phyloP scores from a whole-genome alignment of 1,140 invertebrate genomes.

The Tetramorium simillimum region DNA sequence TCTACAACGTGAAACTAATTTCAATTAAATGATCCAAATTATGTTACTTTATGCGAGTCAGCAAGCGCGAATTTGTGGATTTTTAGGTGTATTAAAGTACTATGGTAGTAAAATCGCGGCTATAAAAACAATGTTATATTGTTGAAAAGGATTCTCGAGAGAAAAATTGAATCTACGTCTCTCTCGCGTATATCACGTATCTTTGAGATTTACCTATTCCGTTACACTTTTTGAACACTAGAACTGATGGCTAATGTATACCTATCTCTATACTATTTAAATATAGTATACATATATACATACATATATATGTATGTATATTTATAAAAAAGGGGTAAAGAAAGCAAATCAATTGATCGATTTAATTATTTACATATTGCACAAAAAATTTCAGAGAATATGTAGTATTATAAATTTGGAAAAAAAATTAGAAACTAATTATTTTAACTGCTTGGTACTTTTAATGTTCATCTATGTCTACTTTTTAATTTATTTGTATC shows the following conservation, averaged over 20 bases:
- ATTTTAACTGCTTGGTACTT: background rate
- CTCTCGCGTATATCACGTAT: background rate
- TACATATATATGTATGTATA: no score
- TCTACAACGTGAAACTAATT: background rate
- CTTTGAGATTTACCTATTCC: background rate
- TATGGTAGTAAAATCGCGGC: conserved; percentile 11
- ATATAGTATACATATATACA: background rate
- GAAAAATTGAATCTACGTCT: background rate
- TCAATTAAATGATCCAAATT: background rate
- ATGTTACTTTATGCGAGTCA: background rate
- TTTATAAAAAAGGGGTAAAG: background rate
- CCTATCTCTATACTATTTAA: background rate
- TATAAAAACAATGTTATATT: conserved; percentile 8
- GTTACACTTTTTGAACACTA: background rate
- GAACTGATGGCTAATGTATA: background rate
- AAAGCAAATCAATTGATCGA: background rate
- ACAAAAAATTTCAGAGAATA: background rate
- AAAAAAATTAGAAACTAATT: background rate
- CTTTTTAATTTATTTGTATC: background rate
- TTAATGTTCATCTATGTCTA: background rate
- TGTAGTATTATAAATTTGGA: background rate
- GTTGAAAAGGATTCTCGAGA: background rate
- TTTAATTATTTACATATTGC: background rate
- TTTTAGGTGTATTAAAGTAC: background rate
- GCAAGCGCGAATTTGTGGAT: background rate